Conservation (phyloP, 2,113 vertebrate genomes). For the Eidolon helvum region DNA sequence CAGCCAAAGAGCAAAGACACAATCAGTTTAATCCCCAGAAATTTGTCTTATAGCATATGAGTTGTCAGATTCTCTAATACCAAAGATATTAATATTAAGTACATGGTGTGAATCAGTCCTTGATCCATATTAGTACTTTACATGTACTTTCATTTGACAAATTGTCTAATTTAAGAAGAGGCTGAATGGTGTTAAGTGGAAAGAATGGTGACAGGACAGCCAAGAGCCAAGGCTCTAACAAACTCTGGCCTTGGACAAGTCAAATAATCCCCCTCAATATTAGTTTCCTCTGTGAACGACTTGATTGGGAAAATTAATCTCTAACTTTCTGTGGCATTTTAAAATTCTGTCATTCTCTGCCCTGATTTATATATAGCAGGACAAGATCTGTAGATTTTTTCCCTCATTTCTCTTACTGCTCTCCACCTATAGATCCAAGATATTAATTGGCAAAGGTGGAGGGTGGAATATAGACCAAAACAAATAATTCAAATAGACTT, state of each 20-base stretch:
- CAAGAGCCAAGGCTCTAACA: background rate
- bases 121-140: background rate
- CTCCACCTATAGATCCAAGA: background rate
- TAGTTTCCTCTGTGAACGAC: background rate
- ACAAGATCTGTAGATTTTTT: constrained; percentile 38
- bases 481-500: constrained; percentile 44
- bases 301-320: constrained; percentile 32
- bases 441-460: constrained; percentile 6
- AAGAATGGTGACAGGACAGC: background rate
- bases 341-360: constrained; percentile 12
- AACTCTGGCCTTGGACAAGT: background rate
- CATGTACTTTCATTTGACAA: background rate
- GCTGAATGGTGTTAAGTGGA: background rate
- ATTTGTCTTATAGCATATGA: background rate
- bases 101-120: background rate
- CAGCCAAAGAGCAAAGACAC: background rate
- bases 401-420: constrained; percentile 50
- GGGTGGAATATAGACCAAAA: background rate
- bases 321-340: constrained; percentile 8
- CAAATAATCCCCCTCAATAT: background rate
- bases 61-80: background rate
- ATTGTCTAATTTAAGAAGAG: constrained; percentile 7
- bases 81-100: background rate
- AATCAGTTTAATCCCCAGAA: background rate
- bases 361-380: constrained; percentile 12